Percentiles rank a stretch among this genome's conserved stretches.
Conservation (phyloP, 2,113 vertebrate genomes). For the Trichechus manatus region DNA sequence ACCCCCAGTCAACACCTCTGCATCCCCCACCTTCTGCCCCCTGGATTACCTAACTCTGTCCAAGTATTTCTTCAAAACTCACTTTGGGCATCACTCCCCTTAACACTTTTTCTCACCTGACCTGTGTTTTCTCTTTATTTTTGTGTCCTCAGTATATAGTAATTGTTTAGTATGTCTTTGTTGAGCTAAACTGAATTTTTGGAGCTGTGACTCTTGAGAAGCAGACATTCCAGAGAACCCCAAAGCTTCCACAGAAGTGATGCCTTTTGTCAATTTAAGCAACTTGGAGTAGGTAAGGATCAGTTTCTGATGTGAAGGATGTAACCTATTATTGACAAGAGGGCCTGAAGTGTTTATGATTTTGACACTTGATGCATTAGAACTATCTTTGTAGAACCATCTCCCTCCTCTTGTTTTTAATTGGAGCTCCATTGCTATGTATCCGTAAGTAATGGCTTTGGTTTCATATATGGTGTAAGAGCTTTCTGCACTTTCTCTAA, state of each 20-base stretch:
- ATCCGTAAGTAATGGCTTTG: not conserved
- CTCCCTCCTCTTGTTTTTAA: not conserved
- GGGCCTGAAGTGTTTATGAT: not conserved
- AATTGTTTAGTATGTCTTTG: not conserved
- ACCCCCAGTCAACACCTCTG: not conserved
- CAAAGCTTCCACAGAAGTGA: not conserved
- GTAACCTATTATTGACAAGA: not conserved
- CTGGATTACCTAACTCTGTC: not conserved
- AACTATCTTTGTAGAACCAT: not conserved
- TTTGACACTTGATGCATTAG: not conserved
- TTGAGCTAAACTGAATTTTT: constrained; percentile 5
- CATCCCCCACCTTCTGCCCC: not conserved
- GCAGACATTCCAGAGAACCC: not conserved
- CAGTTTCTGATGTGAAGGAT: not conserved
- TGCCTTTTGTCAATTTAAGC: constrained; percentile 14
- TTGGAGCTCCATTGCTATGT: not conserved
- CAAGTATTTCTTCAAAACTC: not conserved
- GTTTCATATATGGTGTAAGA: not conserved
- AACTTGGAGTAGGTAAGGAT: not conserved
- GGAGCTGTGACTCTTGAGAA: not conserved
- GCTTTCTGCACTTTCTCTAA: constrained; percentile 39
- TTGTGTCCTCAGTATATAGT: not conserved
- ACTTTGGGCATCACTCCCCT: not conserved
- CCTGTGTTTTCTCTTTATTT: not conserved
- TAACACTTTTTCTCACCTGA: not conserved